phyloP scores from a whole-genome alignment of 2,888 invertebrate species.

The Aleiodes testaceus region DNA sequence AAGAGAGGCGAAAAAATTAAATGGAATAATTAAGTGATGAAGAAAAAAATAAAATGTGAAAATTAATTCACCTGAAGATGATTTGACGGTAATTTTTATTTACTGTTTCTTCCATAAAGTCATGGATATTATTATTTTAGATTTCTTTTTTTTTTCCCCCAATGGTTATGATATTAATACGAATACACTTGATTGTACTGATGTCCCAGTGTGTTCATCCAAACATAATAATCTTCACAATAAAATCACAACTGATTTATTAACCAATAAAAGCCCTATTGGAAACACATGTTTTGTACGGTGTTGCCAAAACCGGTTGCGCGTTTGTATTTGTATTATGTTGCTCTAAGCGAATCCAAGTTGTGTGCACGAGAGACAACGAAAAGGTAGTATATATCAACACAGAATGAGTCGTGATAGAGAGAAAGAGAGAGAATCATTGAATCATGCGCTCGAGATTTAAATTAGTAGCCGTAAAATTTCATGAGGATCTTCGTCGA shows the following conservation, averaged over 20 bases:
- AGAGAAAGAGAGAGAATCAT: conserved; percentile 43
- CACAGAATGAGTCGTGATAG: conserved; percentile 5
- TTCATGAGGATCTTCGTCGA: conserved; percentile 1
- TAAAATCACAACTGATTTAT: conserved; percentile 68
- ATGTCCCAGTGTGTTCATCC: conserved; percentile 50
- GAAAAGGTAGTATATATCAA: conserved; percentile 22
- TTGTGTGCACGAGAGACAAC: conserved; percentile 14
- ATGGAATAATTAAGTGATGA: conserved; percentile 1
- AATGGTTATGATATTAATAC: not conserved
- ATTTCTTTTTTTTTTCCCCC: too few relatives aligned
- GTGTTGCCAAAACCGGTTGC: conserved; percentile 66
- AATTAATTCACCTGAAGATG: too few relatives aligned
- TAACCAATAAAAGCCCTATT: conserved; percentile 66
- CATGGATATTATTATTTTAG: not conserved
- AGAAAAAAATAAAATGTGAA: not conserved
- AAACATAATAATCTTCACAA: conserved; percentile 65
- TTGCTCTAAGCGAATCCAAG: conserved; percentile 8
- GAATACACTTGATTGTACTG: conserved; percentile 28
- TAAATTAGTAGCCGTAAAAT: conserved; percentile 65
- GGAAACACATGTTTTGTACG: conserved; percentile 65
- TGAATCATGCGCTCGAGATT: conserved; percentile 64
- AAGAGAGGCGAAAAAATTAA: conserved; percentile 4
- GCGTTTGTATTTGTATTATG: conserved; percentile 26
- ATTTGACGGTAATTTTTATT: not conserved
- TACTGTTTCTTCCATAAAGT: conserved; percentile 8